These are phyloP conservation scores for Colletes latitarsis DNA, from an alignment of 1,140 invertebrate species.

Conservation along the genomic window DNA sequence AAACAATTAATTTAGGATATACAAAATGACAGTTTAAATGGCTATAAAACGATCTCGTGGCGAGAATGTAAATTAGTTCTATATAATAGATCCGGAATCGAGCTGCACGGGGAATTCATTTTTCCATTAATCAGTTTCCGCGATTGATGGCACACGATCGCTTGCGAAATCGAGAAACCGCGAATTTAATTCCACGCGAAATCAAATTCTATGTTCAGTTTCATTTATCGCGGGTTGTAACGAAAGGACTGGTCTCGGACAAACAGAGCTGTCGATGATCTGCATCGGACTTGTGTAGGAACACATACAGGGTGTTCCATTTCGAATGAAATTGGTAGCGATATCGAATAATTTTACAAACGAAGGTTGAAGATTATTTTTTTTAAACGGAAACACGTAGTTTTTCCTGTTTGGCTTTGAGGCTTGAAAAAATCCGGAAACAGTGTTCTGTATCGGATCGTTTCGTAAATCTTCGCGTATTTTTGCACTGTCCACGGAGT, in stretches of 20 bases:
- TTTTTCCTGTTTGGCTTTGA: too few relatives aligned
- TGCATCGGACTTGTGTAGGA: not conserved
- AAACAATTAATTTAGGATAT: too few relatives aligned
- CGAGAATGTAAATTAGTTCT: slow-evolving; percentile 16
- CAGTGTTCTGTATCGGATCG: too few relatives aligned
- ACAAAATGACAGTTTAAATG: too few relatives aligned
- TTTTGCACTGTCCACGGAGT: too few relatives aligned
- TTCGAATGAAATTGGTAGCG: not conserved
- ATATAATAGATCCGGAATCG: slow-evolving; percentile 11
- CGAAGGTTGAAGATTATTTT: not conserved
- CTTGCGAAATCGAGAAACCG: not conserved
- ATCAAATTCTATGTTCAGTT: slow-evolving; percentile 3
- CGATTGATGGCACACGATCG: not conserved
- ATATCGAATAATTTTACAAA: not conserved
- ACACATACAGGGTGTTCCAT: not conserved
- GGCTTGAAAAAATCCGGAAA: too few relatives aligned
- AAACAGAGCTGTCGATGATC: not conserved
- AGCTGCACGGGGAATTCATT: slow-evolving; percentile 2
- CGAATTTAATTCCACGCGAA: slow-evolving; percentile 6
- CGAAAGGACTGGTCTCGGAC: not conserved
- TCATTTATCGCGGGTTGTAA: not conserved
- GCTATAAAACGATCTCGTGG: too few relatives aligned
- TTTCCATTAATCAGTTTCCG: slow-evolving; percentile 16
- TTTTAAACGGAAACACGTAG: too few relatives aligned
- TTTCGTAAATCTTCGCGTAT: too few relatives aligned